Evolutionary conservation across 2,888 invertebrate genomes (phyloP).

Genomic region (Nomada fucata): DNA sequence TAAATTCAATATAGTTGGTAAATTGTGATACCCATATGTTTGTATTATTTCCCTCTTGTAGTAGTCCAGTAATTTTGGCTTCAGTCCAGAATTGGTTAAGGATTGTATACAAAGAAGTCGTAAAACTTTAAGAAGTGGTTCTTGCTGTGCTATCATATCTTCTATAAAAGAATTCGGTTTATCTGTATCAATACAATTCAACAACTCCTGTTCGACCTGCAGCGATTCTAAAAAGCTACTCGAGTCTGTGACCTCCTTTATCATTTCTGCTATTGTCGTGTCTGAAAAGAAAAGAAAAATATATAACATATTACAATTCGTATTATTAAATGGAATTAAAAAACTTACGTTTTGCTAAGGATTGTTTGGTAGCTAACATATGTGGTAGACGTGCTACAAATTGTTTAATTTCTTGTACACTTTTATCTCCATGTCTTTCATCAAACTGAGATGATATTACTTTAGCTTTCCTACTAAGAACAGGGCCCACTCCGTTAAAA

Average conservation of each 20-base stretch:
- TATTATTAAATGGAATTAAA: constrained; percentile 18
- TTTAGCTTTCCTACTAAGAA: constrained; percentile 94
- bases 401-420: constrained; percentile 97
- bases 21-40: constrained; percentile 94
- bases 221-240: constrained; percentile 92
- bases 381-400: constrained; percentile 96
- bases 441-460: constrained; percentile 93
- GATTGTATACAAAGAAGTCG: constrained; percentile 97
- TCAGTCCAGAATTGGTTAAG: constrained; percentile 95
- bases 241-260: constrained; percentile 92
- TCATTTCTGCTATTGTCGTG: constrained; percentile 96
- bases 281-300: constrained; percentile 84
- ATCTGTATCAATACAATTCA: constrained; percentile 96
- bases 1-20: constrained; percentile 93
- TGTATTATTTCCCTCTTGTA: constrained; percentile 91
- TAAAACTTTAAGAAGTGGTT: constrained; percentile 92
- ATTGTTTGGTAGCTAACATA: constrained; percentile 93
- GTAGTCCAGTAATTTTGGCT: constrained; percentile 91
- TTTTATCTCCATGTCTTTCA: constrained; percentile 93
- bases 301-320: background rate
- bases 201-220: constrained; percentile 95
- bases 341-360: constrained; percentile 88
- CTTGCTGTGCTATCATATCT: constrained; percentile 94
- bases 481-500: constrained; percentile 95
- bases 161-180: constrained; percentile 95